phyloP scores from a whole-genome alignment of 1,140 invertebrate species.

The Pseudomyrmex pallidus region DNA sequence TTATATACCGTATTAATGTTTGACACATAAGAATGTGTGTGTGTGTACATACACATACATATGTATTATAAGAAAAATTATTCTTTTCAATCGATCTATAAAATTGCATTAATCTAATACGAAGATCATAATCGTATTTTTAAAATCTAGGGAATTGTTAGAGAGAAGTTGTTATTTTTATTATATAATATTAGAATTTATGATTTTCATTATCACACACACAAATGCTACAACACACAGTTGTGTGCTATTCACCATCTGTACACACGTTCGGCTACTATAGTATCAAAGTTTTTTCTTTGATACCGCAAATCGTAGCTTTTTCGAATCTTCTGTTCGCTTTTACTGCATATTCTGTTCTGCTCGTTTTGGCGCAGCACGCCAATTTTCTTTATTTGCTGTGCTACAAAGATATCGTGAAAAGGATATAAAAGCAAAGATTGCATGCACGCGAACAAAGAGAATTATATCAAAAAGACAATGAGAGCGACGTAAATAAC shows the following conservation, averaged over 20 bases:
- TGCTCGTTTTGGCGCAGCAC: slow-evolving; percentile 64
- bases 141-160: neutral
- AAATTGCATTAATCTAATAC: neutral
- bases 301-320: slow-evolving; percentile 61
- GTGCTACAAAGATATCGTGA: slow-evolving; percentile 14
- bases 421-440: slow-evolving; percentile 40
- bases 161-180: slow-evolving; percentile 29
- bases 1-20: too few species aligned
- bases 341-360: slow-evolving; percentile 66
- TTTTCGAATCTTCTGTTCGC: slow-evolving; percentile 65
- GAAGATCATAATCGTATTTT: neutral
- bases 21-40: too few species aligned
- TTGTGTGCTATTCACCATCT: slow-evolving; percentile 6
- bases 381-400: slow-evolving; percentile 65
- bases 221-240: slow-evolving; percentile 26
- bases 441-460: slow-evolving; percentile 35
- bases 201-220: slow-evolving; percentile 37
- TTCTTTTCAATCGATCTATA: too few species aligned
- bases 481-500: slow-evolving; percentile 56
- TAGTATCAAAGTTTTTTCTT: slow-evolving; percentile 67
- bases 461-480: slow-evolving; percentile 48
- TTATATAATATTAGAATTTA: neutral
- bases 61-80: too few species aligned
- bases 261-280: slow-evolving; percentile 30
- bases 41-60: too few species aligned